phyloP scores from a whole-genome alignment of 2,797 vertebrate species.

The Antrozous pallidus region DNA sequence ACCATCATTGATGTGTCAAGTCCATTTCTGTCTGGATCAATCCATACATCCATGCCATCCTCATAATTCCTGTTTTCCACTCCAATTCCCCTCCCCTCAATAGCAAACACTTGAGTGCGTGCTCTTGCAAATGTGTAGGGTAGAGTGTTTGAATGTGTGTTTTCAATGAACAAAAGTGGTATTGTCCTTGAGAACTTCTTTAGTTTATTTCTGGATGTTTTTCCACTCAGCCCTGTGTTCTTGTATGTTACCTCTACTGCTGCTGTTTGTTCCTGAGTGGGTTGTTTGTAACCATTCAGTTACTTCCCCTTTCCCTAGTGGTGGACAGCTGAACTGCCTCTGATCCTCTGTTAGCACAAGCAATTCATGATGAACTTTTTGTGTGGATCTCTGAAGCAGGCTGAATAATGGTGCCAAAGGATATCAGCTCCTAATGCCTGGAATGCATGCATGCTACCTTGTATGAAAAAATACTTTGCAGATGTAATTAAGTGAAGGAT shows the following conservation, averaged over 20 bases:
- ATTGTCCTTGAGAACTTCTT: not conserved
- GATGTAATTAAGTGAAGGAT: not conserved
- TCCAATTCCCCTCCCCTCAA: not conserved
- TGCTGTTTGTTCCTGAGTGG: not conserved
- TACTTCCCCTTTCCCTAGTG: not conserved
- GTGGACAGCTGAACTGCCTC: not conserved
- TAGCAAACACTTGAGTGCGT: not conserved
- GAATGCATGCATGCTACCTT: not conserved
- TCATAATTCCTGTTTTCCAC: not conserved
- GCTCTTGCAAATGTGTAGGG: not conserved
- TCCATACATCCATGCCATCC: not conserved
- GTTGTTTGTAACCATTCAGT: not conserved
- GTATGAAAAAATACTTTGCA: not conserved
- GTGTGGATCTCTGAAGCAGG: not conserved
- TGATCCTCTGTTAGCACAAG: not conserved
- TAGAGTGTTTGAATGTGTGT: not conserved
- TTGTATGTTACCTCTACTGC: not conserved
- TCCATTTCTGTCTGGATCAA: not conserved
- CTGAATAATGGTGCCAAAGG: not conserved
- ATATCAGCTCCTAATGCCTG: not conserved
- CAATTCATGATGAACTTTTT: not conserved
- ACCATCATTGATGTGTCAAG: not conserved
- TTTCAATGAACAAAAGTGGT: not conserved
- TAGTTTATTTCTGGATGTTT: not conserved
- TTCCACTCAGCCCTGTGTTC: not conserved